Evolutionary conservation across 2,888 invertebrate genomes (phyloP), one percentile per base, ranked within the genome.

Genomic region (Agrenia bidenticulata): DNA sequence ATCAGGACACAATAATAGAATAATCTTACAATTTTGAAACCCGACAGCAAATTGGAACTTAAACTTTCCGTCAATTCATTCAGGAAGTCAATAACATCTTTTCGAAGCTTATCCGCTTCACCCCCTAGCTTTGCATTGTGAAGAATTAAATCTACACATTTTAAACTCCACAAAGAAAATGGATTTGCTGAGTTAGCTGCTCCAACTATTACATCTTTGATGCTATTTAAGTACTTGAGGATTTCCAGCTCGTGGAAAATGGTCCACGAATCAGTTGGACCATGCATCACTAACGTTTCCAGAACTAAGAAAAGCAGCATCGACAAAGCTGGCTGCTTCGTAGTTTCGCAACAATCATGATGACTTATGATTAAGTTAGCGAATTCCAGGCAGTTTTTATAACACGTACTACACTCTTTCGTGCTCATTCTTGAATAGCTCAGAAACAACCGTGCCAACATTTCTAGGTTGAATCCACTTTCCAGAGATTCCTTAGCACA

Each of bases 21-120:
- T n/a, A 2, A 54, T n/a, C 53, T 60, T 63, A 69, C 66, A 62
- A 70, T 63, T 37, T 67, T 55, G 50, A 67, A 70, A 39, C 70
- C 70, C 5, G 62, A 64, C 45, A 61, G 60, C 7, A 70, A 41
- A 42, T 70, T 70, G 5, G 19, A 26, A n/a, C 45, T 42, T 19
- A 70, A 56, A 15, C 5, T 15, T 2, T 39, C 49, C 61, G 17
- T 49, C 60, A 67, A 19, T 53, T 41, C 17, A 17, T 23, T 2
- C 7, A 4, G 4, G 60, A 21, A 53, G 15, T 37, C 26, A 15
- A 21, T 32, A 4, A 45, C 19, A n/a, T 64, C 17, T 1, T 19
- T 26, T 26, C 51, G 55, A n/a, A 11, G 42, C 1, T 54, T 50
- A 1, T 49, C 24, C 17, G 19, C 13, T 41, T 27, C 39, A 15